phyloP scores from a whole-genome alignment of 1,140 invertebrate species.

The Philotrypesis tridentata region DNA sequence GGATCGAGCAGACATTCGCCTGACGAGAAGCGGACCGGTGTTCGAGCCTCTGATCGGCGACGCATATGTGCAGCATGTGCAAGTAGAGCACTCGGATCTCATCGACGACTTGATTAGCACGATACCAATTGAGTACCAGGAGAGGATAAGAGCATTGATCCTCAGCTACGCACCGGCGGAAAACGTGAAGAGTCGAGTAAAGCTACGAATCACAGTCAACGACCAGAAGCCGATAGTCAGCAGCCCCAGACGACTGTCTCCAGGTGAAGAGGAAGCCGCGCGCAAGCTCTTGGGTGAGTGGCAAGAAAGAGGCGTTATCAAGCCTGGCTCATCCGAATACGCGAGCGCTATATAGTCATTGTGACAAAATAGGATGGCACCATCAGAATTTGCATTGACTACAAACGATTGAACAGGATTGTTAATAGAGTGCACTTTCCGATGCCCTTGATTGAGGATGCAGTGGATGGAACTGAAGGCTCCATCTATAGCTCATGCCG shows the following conservation, averaged over 20 bases:
- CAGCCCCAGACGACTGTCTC: too few species aligned
- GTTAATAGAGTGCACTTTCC: slow-evolving; percentile 25
- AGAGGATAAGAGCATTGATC: slow-evolving; percentile 15
- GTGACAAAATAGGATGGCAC: slow-evolving; percentile 45
- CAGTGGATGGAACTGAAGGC: too few species aligned
- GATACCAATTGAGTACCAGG: background rate
- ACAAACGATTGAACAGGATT: slow-evolving; percentile 37
- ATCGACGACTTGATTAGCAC: background rate
- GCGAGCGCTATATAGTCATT: slow-evolving; percentile 42
- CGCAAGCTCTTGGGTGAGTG: too few species aligned
- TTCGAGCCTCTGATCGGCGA: slow-evolving; percentile 7
- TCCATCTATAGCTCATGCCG: too few species aligned
- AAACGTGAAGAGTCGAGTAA: background rate
- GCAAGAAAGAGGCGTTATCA: too few species aligned
- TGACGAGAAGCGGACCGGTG: slow-evolving; percentile 2
- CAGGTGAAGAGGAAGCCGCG: too few species aligned
- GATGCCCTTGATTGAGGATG: slow-evolving; percentile 48
- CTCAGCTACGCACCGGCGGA: slow-evolving; percentile 20
- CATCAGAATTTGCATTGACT: slow-evolving; percentile 44
- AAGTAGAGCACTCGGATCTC: background rate
- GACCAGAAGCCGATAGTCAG: too few species aligned
- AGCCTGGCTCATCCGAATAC: slow-evolving; percentile 31
- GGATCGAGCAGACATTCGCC: slow-evolving; percentile 29
- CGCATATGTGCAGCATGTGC: background rate
- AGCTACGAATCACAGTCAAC: too few species aligned